A percentile compares a stretch with the other conserved stretches of the same genome.
phyloP scores from a whole-genome alignment of 2,113 vertebrate species.

The Bothrops jararaca region DNA sequence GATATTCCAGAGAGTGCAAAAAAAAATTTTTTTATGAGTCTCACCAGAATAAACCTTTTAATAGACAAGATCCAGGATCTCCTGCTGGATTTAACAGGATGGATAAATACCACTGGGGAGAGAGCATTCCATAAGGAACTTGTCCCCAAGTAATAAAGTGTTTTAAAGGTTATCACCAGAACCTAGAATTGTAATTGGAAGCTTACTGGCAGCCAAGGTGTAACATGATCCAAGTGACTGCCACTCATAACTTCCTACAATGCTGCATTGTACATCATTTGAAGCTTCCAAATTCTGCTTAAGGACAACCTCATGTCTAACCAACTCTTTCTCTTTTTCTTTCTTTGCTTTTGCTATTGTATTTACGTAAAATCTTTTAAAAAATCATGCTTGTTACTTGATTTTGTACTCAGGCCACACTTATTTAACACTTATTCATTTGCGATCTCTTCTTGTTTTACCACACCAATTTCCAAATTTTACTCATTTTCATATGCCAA shows the following conservation, averaged over 20 bases:
- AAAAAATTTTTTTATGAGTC: neutral
- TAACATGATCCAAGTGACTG: neutral
- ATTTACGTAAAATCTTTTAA: too few species aligned
- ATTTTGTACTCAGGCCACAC: too few species aligned
- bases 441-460: too few species aligned
- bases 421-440: too few species aligned
- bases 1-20: neutral
- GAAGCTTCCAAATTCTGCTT: neutral
- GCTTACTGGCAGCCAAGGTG: neutral
- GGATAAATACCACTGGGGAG: neutral
- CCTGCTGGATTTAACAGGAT: neutral
- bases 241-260: neutral
- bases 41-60: neutral
- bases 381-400: too few species aligned
- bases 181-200: neutral
- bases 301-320: neutral
- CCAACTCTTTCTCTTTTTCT: neutral
- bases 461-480: neutral
- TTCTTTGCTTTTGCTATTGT: neutral
- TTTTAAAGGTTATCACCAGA: neutral
- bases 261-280: neutral
- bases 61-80: neutral
- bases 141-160: neutral
- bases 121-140: neutral
- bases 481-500: neutral